Evolutionary conservation across 2,113 vertebrate genomes (phyloP), one percentile per base, ranked within the genome.

Genomic region (Pseudolaguvia tuberculata): DNA sequence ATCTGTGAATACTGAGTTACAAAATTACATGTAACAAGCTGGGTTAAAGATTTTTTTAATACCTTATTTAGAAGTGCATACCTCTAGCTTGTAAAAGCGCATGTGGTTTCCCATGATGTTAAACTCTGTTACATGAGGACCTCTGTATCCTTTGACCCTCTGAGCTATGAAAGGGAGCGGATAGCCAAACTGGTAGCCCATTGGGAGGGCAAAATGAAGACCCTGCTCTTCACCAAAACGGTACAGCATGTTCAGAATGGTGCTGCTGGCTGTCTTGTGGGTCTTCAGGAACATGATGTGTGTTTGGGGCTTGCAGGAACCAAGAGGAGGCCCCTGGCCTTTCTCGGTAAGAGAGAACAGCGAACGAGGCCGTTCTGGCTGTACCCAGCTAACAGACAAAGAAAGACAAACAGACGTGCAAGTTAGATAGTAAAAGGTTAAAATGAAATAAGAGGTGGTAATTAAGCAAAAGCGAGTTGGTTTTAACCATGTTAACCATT

Each of bases 221-320:
- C 85, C 78, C 0, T 79, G 87, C 6, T 87, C 85, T 39, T 96
- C 95, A 42, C 94, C 95, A 0, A 93, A 96, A 71, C 94, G 94
- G 82, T 96, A 95, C 53, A 97, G 91, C 73, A 97, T 85, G 83
- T 93, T 97, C 73, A 95, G 90, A 65, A 97, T 87, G 0, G 94
- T 96, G 89, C 94, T 96, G 90, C 95, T 93, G n/a, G 94, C 95
- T 0, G 94, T 96, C 87, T 97, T 97, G 88, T 96, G 94, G 1
- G 94, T 96, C 92, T 97, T 97, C 73, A 97, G 85, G 84, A 96
- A 96, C 84, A 95, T 93, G 61, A 95, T 84, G 75, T 92, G 92
- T 21, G 85, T 89, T 67, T 82, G 89, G 0, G 93, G 91, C 29
- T 74, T 85, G 75, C 95, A 95, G 45, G 90, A 86, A 62, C 90